phyloP scores from a whole-genome alignment of 2,888 invertebrate species.

The Acrocera orbiculus region DNA sequence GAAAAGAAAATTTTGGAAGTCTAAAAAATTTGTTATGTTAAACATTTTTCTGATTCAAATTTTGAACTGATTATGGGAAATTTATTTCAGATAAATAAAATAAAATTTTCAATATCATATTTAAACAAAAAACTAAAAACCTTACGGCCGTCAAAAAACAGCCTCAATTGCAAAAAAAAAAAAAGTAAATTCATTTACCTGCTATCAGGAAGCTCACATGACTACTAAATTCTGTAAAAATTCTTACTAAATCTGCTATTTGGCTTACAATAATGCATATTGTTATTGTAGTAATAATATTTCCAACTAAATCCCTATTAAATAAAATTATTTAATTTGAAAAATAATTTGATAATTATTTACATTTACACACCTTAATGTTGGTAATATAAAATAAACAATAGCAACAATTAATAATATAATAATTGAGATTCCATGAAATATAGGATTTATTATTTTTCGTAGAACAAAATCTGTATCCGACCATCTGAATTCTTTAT shows the following conservation, averaged over 20 bases:
- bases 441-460: slow-evolving; percentile 58
- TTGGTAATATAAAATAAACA: slow-evolving; percentile 67
- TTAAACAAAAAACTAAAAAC: too few species aligned
- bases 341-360: neutral
- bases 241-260: slow-evolving; percentile 57
- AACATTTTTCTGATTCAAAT: too few species aligned
- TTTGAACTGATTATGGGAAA: too few species aligned
- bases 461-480: slow-evolving; percentile 55
- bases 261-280: slow-evolving; percentile 61
- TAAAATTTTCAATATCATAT: too few species aligned
- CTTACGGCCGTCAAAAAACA: too few species aligned
- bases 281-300: slow-evolving; percentile 66
- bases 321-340: slow-evolving; percentile 3
- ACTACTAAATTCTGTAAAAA: slow-evolving; percentile 63
- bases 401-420: slow-evolving; percentile 55
- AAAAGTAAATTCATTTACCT: too few species aligned
- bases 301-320: slow-evolving; percentile 53
- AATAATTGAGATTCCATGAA: slow-evolving; percentile 53
- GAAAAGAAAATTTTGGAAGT: too few species aligned
- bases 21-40: too few species aligned
- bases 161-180: too few species aligned
- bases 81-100: too few species aligned
- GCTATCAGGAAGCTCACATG: slow-evolving; percentile 66
- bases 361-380: slow-evolving; percentile 35
- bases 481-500: slow-evolving; percentile 51